These are phyloP conservation scores for Mus minutoides DNA, from an alignment of 2,797 vertebrate genomes.

Conservation along the genomic window DNA sequence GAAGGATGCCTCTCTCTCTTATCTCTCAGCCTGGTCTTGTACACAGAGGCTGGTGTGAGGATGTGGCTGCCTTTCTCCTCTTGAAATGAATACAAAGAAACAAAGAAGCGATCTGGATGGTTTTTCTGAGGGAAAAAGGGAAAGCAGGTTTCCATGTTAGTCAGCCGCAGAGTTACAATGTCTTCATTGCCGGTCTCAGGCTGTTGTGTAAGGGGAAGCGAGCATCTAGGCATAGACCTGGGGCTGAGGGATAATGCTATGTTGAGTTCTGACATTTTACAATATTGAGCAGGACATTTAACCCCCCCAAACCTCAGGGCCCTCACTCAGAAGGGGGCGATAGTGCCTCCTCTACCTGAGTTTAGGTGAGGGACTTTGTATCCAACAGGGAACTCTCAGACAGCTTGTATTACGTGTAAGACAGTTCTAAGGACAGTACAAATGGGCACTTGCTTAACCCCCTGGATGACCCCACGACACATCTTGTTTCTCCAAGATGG, in stretches of 20 bases:
- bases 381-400: background rate
- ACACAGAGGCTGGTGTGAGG: background rate
- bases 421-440: background rate
- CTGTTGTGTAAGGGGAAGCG: background rate
- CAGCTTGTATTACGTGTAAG: background rate
- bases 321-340: background rate
- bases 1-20: background rate
- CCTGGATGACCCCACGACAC: background rate
- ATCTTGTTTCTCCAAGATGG: conserved; percentile 30
- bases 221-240: background rate
- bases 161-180: background rate
- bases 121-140: background rate
- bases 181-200: background rate
- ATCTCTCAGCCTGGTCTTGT: background rate
- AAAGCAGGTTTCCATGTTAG: conserved; percentile 9
- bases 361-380: background rate
- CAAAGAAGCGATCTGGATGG: background rate
- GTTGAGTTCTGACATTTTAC: background rate
- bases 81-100: conserved; percentile 51
- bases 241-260: background rate
- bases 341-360: background rate
- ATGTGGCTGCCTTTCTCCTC: background rate
- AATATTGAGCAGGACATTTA: background rate
- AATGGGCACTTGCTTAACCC: background rate
- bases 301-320: background rate